These are phyloP conservation scores for Diabrotica undecimpunctata DNA, from an alignment of 1,140 invertebrate species.

Conservation along the genomic window DNA sequence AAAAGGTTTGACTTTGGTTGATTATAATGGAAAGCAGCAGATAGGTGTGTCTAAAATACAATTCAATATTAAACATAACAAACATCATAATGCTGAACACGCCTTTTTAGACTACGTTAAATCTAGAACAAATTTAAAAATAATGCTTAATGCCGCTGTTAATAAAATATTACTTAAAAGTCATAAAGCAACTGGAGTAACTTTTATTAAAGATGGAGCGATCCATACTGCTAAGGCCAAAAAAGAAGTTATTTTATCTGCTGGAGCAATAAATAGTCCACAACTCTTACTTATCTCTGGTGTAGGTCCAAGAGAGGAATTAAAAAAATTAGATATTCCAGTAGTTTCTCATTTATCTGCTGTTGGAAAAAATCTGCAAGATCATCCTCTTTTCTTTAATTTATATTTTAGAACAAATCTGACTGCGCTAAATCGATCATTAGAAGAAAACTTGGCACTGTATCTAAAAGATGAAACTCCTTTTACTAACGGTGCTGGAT, in stretches of 20 bases:
- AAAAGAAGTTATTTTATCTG: conserved; percentile 64
- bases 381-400: conserved; percentile 63
- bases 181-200: conserved; percentile 57
- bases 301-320: conserved; percentile 49
- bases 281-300: conserved; percentile 57
- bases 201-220: conserved; percentile 52
- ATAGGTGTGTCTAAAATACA: conserved; percentile 64
- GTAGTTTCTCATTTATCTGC: conserved; percentile 51
- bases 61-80: conserved; percentile 57
- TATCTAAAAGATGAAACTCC: conserved; percentile 21
- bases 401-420: conserved; percentile 42
- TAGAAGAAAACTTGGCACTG: conserved; percentile 20
- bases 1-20: conserved; percentile 52
- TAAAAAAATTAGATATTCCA: conserved; percentile 41
- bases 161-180: conserved; percentile 31
- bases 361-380: conserved; percentile 63
- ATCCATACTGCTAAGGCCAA: conserved; percentile 50
- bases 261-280: conserved; percentile 50
- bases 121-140: conserved; percentile 60
- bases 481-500: conserved; percentile 7
- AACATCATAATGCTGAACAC: conserved; percentile 53
- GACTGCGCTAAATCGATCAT: background rate
- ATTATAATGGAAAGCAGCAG: conserved; percentile 63
- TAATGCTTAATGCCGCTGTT: conserved; percentile 59
- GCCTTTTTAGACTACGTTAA: conserved; percentile 52